These are phyloP conservation scores for Physella acuta DNA, from an alignment of 1,140 invertebrate species.

Conservation along the genomic window DNA sequence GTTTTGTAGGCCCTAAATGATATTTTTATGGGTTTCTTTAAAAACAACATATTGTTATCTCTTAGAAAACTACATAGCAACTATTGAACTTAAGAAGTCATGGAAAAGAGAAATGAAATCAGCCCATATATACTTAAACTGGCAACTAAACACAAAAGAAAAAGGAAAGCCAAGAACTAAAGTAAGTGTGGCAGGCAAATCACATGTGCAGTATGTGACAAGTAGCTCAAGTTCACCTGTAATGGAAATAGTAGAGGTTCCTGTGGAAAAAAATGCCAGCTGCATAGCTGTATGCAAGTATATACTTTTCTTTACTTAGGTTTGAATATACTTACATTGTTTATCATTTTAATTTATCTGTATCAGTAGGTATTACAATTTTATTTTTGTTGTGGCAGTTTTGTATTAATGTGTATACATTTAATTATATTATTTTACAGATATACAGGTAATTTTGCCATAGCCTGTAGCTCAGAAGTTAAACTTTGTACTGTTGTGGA, in stretches of 20 bases:
- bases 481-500: slow-evolving; percentile 32
- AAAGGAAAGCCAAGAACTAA: slow-evolving; percentile 27
- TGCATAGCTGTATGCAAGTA: slow-evolving; percentile 29
- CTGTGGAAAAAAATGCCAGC: slow-evolving; percentile 29
- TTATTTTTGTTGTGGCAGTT: too few species aligned
- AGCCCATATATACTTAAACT: slow-evolving; percentile 33
- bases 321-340: too few species aligned
- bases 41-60: background rate
- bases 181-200: slow-evolving; percentile 31
- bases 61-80: slow-evolving; percentile 31
- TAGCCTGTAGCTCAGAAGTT: slow-evolving; percentile 28
- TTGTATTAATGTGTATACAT: too few species aligned
- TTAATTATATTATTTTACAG: too few species aligned
- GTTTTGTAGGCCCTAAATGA: background rate
- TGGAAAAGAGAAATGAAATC: slow-evolving; percentile 31
- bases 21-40: too few species aligned
- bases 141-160: slow-evolving; percentile 20
- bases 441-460: slow-evolving; percentile 34
- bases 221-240: background rate
- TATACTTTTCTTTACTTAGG: background rate
- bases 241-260: slow-evolving; percentile 32
- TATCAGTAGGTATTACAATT: too few species aligned
- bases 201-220: slow-evolving; percentile 25
- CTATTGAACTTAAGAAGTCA: slow-evolving; percentile 30
- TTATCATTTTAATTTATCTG: too few species aligned